phyloP scores from a whole-genome alignment of 2,797 vertebrate genomes.

The Gastrophryne carolinensis region DNA sequence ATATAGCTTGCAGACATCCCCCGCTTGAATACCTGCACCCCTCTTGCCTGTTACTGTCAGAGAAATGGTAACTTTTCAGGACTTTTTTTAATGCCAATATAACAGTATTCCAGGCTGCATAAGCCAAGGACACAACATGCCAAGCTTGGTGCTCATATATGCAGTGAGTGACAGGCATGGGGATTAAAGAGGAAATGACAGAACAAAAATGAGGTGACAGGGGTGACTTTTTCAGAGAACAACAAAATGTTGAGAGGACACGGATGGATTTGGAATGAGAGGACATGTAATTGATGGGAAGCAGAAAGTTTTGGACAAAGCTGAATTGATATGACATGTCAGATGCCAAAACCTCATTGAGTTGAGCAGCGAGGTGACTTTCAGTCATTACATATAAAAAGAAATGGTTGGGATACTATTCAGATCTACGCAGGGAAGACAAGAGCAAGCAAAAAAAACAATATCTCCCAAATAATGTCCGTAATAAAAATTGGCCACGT shows the following conservation, averaged over 20 bases:
- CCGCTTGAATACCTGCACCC: no score
- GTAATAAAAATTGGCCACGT: no score
- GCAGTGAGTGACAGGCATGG: neutral
- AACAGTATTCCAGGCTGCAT: neutral
- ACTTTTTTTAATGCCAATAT: no score
- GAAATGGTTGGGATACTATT: no score
- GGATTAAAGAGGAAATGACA: neutral
- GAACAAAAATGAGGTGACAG: neutral
- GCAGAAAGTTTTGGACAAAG: neutral
- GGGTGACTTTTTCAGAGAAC: neutral
- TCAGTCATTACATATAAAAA: neutral
- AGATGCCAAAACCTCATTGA: neutral
- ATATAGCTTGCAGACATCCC: no score
- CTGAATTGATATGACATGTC: neutral
- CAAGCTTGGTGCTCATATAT: neutral
- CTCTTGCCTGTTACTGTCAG: no score
- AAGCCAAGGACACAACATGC: neutral
- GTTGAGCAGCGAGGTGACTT: neutral
- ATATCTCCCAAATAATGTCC: no score
- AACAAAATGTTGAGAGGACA: neutral
- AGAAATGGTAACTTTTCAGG: no score
- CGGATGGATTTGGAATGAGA: neutral
- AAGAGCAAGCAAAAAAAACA: no score
- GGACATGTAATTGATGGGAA: neutral
- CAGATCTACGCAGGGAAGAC: no score